Evolutionary conservation across 1,140 invertebrate species (phyloP).

Genomic region (Drepana arcuata): DNA sequence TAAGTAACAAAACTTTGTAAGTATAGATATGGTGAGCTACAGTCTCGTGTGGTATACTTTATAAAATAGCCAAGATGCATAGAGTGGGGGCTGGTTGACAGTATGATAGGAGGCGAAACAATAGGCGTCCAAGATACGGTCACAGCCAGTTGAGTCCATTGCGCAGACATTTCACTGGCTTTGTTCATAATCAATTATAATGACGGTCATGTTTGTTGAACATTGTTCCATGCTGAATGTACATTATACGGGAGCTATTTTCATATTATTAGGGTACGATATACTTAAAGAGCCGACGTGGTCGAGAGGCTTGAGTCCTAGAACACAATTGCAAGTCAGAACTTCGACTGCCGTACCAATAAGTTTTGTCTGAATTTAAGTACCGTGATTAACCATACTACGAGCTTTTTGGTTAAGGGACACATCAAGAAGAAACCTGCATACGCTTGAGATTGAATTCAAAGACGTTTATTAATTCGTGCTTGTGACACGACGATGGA

Average conservation of each 20-base stretch:
- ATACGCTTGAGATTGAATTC: too few relatives aligned
- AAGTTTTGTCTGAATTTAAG: too few relatives aligned
- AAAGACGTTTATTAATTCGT: too few relatives aligned
- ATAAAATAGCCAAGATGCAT: conserved; percentile 25
- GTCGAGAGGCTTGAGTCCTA: too few relatives aligned
- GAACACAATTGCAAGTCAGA: too few relatives aligned
- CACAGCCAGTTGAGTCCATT: conserved; percentile 48
- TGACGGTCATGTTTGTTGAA: conserved; percentile 41
- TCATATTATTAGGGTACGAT: conserved; percentile 11
- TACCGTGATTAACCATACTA: too few relatives aligned
- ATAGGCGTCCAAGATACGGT: conserved; percentile 40
- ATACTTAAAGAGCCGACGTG: too few relatives aligned
- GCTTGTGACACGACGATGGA: too few relatives aligned
- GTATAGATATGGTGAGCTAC: conserved; percentile 7
- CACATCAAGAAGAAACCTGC: too few relatives aligned
- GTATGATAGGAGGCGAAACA: conserved; percentile 49
- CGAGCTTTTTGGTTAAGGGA: too few relatives aligned
- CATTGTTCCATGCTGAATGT: conserved; percentile 45
- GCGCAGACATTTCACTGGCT: conserved; percentile 46
- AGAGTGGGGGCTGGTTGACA: conserved; percentile 44
- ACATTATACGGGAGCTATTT: conserved; percentile 24
- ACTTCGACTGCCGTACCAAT: too few relatives aligned
- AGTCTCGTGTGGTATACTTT: conserved; percentile 29
- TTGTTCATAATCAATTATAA: conserved; percentile 53
- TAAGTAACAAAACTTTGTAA: too few relatives aligned